These are phyloP conservation scores for Acrocephalus scirpaceus DNA, from an alignment of 2,797 vertebrate species.

Conservation along the genomic window DNA sequence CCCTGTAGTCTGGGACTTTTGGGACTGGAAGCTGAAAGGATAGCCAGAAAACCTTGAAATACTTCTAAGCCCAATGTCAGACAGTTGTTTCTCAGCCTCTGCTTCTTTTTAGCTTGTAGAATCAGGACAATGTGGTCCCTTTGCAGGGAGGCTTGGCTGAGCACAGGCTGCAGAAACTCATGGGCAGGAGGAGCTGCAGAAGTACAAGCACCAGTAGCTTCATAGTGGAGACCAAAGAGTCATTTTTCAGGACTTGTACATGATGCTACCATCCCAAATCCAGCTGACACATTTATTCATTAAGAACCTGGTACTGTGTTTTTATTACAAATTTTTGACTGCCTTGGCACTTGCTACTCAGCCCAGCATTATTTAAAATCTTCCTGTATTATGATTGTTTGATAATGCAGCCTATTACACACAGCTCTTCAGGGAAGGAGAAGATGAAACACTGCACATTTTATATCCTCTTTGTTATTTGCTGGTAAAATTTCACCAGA, in stretches of 20 bases:
- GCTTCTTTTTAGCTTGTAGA: neutral
- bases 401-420: neutral
- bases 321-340: neutral
- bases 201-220: neutral
- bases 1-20: neutral
- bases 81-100: neutral
- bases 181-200: neutral
- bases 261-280: neutral
- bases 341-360: neutral
- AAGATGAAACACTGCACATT: neutral
- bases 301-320: neutral
- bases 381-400: neutral
- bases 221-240: neutral
- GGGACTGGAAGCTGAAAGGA: neutral
- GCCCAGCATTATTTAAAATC: neutral
- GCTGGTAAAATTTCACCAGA: neutral
- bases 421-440: neutral
- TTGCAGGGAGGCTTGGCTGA: neutral
- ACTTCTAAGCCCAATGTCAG: neutral
- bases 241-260: neutral
- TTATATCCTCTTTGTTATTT: neutral
- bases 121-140: neutral
- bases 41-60: neutral
- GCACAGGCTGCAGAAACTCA: neutral
- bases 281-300: neutral